Percentiles rank a stretch among this genome's conserved stretches.
These are phyloP conservation scores for Forbesichthys agassizii DNA, from an alignment of 2,113 vertebrate species.

Conservation along the genomic window DNA sequence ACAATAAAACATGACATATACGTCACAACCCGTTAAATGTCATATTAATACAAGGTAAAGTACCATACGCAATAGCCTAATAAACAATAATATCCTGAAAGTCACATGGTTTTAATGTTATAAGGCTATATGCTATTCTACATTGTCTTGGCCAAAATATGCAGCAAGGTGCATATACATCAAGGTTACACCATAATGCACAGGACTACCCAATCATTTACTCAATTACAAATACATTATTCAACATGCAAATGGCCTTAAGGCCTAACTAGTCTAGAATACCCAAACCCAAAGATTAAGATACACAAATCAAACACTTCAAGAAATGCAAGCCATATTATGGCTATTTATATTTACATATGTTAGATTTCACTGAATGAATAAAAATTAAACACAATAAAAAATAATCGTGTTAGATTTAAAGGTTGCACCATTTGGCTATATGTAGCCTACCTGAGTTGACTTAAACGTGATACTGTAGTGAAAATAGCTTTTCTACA, in stretches of 20 bases:
- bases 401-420: neutral
- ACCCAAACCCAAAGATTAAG: constrained; percentile 1
- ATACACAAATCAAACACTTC: neutral
- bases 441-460: constrained; percentile 1
- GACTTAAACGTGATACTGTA: neutral
- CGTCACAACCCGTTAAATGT: no score
- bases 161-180: no score
- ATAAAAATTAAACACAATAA: constrained; percentile 6
- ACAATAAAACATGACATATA: no score
- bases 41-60: no score
- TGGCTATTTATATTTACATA: no score
- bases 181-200: no score
- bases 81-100: no score
- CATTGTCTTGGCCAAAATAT: no score
- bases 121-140: no score
- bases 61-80: no score
- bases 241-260: neutral
- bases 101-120: no score
- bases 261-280: constrained; percentile 1
- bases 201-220: neutral
- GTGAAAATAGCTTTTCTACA: neutral
- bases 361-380: neutral
- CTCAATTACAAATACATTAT: neutral
- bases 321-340: no score
- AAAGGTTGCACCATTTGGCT: constrained; percentile 4